Percentiles rank a stretch among this genome's conserved stretches.
phyloP scores from a whole-genome alignment of 1,140 invertebrate species.

The Ruditapes philippinarum region DNA sequence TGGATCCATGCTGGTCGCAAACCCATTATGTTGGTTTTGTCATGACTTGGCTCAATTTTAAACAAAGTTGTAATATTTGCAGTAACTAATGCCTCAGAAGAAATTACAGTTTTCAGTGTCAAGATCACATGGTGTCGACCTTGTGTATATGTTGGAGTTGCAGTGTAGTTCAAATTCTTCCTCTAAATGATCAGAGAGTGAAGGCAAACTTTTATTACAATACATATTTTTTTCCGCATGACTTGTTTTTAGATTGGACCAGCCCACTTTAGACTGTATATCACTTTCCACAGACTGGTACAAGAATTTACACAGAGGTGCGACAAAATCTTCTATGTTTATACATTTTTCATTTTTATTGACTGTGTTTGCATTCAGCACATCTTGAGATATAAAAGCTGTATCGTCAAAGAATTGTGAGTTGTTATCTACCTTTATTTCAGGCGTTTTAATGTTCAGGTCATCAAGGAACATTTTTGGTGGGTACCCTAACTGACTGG shows the following conservation, averaged over 20 bases:
- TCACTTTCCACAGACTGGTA: not conserved
- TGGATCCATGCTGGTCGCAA: no score
- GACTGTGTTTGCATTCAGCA: not conserved
- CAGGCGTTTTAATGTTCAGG: slow-evolving; percentile 51
- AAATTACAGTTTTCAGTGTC: not conserved
- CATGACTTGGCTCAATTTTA: no score
- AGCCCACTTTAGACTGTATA: not conserved
- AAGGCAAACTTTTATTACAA: slow-evolving; percentile 38
- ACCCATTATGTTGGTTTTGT: no score
- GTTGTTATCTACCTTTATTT: slow-evolving; percentile 53
- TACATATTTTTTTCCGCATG: not conserved
- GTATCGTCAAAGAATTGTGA: slow-evolving; percentile 46
- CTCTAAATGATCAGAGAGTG: slow-evolving; percentile 42
- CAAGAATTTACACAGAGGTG: not conserved
- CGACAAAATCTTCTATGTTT: slow-evolving; percentile 1
- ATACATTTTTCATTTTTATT: no score
- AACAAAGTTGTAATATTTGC: no score
- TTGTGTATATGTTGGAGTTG: slow-evolving; percentile 1
- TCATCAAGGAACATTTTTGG: slow-evolving; percentile 1
- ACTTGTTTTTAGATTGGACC: not conserved
- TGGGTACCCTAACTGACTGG: not conserved
- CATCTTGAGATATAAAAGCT: slow-evolving; percentile 35
- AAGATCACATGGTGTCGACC: slow-evolving; percentile 46
- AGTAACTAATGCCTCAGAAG: no score
- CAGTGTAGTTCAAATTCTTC: slow-evolving; percentile 38